Conservation (phyloP, 2,797 vertebrate genomes). For the Miichthys miiuy region DNA sequence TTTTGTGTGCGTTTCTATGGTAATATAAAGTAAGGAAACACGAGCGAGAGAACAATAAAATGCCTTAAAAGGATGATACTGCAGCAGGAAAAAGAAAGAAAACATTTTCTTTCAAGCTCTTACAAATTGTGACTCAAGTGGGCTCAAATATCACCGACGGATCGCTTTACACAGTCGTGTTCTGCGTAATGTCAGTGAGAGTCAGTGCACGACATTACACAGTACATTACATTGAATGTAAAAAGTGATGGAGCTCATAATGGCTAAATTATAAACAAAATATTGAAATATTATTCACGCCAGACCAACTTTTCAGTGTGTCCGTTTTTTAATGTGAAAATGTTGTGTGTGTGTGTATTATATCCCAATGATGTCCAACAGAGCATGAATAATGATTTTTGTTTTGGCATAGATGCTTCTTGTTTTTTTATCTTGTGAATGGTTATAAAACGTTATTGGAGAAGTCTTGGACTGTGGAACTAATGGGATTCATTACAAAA, state of each 20-base stretch:
- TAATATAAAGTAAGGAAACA: conserved; percentile 39
- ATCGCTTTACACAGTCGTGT: conserved; percentile 12
- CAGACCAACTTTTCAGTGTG: neutral
- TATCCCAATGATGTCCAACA: conserved; percentile 19
- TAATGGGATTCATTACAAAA: conserved; percentile 44
- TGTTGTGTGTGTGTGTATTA: neutral
- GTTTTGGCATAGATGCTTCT: conserved; percentile 5
- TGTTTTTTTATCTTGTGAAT: neutral
- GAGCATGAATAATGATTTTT: conserved; percentile 18
- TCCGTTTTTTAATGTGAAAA: neutral
- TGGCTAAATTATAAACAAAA: neutral
- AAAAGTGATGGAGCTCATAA: no score
- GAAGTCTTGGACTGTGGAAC: conserved; percentile 15
- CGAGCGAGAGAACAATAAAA: conserved; percentile 18
- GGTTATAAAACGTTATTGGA: conserved; percentile 5
- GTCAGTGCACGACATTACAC: neutral
- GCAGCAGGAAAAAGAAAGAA: neutral
- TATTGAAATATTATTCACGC: conserved; percentile 6
- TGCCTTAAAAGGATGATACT: conserved; percentile 53
- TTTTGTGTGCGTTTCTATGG: conserved; percentile 54
- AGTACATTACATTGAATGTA: no score
- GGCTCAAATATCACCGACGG: conserved; percentile 10
- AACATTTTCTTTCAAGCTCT: conserved; percentile 8
- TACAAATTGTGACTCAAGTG: conserved; percentile 1
- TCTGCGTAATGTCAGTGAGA: neutral